Percentiles rank a stretch among this genome's conserved stretches.
Conservation (phyloP, 2,888 invertebrate genomes). For the Morpho achilles region DNA sequence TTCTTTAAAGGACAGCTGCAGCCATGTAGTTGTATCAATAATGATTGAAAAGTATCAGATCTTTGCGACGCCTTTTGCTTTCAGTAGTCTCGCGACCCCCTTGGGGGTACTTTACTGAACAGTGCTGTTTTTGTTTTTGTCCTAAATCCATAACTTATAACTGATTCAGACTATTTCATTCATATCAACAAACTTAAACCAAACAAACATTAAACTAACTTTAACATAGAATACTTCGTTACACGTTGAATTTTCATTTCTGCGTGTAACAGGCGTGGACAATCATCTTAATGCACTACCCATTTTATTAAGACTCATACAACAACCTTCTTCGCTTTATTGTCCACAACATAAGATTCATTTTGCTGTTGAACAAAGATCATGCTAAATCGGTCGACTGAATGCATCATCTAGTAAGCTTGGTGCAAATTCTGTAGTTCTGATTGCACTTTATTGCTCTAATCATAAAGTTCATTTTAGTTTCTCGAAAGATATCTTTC, state of each 20-base stretch:
- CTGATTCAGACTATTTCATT: too few species aligned
- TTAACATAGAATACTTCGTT: constrained; percentile 38
- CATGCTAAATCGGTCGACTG: constrained; percentile 20
- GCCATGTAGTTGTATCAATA: too few species aligned
- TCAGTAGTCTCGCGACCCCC: too few species aligned
- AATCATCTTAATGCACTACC: constrained; percentile 42
- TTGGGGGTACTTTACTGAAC: too few species aligned
- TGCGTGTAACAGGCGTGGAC: constrained; percentile 49
- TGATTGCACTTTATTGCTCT: constrained; percentile 12
- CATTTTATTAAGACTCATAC: constrained; percentile 25
- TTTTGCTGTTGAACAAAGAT: constrained; percentile 8
- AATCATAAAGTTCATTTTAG: constrained; percentile 16
- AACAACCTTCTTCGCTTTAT: constrained; percentile 7
- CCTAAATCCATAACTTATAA: too few species aligned
- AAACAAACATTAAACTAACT: constrained; percentile 32
- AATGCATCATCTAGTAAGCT: constrained; percentile 33
- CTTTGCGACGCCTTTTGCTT: too few species aligned
- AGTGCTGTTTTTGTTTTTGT: too few species aligned
- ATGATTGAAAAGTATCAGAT: too few species aligned
- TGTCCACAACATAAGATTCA: neutral
- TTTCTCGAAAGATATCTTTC: constrained; percentile 7
- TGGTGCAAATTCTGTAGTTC: constrained; percentile 7
- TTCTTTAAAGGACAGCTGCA: too few species aligned
- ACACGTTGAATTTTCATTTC: constrained; percentile 55
- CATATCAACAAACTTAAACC: neutral